Base-by-base conservation (phyloP, 53 echinoderm and acorn worm species). In the Astropecten irregularis region DNA sequence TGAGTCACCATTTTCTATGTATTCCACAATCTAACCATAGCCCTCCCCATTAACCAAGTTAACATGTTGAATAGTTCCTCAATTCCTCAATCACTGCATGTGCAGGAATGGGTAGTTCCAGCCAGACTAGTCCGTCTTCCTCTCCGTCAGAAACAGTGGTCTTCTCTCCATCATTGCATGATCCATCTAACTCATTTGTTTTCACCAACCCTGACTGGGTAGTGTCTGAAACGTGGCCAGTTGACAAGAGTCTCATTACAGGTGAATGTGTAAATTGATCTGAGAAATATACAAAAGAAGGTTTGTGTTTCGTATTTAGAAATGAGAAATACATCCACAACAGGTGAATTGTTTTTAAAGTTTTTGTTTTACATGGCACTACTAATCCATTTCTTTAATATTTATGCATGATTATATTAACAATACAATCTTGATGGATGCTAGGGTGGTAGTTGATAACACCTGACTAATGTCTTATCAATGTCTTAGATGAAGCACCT, bases 401-500 rank as follows among this genome's bases (percentile, higher is more conserved):
- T 35, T 56, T 50, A 38, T 76, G 27, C 76, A 57, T 39, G 40
- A 76, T n/a, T n/a, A 50, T 53, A 71, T 50, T 71, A 69, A 49
- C 50, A n/a, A n/a, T n/a, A n/a, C n/a, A n/a, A n/a, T n/a, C n/a
- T n/a, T n/a, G n/a, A n/a, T n/a, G n/a, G n/a, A n/a, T n/a, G n/a
- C n/a, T n/a, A n/a, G n/a, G n/a, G n/a, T n/a, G n/a, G n/a, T n/a
- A n/a, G n/a, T n/a, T n/a, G n/a, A n/a, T n/a, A n/a, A n/a, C n/a
- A n/a, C n/a, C n/a, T n/a, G n/a, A n/a, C n/a, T n/a, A n/a, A n/a
- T n/a, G n/a, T n/a, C n/a, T n/a, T n/a, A n/a, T n/a, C n/a, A n/a
- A n/a, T n/a, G n/a, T n/a, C n/a, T n/a, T 57, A 94, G 95, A 82
- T 28, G 92, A 92, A 64, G 92, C 87, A 58, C 94, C 93, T 5